phyloP scores from a whole-genome alignment of 2,888 invertebrate genomes.

The Patella ulyssiponensis region DNA sequence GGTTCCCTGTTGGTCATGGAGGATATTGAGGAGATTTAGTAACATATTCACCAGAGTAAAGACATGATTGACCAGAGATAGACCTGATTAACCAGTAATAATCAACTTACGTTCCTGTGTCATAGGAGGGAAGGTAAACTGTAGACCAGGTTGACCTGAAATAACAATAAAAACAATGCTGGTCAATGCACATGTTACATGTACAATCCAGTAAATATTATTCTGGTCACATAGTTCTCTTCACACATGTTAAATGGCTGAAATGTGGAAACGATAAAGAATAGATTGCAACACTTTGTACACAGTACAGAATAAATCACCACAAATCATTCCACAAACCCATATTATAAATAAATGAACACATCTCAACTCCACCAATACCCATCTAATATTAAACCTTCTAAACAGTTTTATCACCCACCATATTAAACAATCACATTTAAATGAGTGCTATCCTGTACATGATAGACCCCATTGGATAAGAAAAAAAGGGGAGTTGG shows the following conservation, averaged over 20 bases:
- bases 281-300: not conserved
- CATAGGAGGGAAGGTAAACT: conserved; percentile 52
- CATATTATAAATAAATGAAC: no score
- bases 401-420: no score
- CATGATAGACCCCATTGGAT: no score
- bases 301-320: no score
- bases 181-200: conserved; percentile 1
- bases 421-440: not conserved
- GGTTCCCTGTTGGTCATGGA: not conserved
- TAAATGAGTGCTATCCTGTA: no score
- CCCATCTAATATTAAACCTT: no score
- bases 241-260: conserved; percentile 1
- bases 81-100: no score
- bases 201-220: no score
- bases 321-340: no score
- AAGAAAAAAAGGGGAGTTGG: no score
- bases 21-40: not conserved
- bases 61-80: no score
- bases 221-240: no score
- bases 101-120: conserved; percentile 50
- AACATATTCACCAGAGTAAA: not conserved
- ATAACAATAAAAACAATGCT: conserved; percentile 30
- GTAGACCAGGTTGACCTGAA: conserved; percentile 51
- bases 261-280: not conserved
- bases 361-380: not conserved